These are phyloP conservation scores for Heliconius congener DNA, from an alignment of 1,140 invertebrate genomes.

Conservation along the genomic window DNA sequence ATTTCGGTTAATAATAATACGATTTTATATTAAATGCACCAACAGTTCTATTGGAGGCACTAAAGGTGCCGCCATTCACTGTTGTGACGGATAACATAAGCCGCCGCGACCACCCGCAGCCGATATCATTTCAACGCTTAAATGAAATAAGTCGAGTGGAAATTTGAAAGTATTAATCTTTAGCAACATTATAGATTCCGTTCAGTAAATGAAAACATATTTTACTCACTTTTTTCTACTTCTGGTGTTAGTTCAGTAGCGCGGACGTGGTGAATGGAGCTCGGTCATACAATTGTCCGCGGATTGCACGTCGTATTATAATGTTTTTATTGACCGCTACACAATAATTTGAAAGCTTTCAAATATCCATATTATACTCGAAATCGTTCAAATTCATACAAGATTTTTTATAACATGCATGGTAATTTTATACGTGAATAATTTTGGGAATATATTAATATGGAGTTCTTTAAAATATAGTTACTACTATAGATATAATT, in stretches of 20 bases:
- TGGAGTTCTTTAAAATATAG: neutral
- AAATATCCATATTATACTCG: constrained; percentile 20
- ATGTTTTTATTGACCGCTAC: constrained; percentile 47
- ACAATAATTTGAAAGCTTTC: constrained; percentile 38
- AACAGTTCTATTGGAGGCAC: neutral
- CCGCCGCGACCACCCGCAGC: constrained; percentile 64
- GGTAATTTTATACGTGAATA: constrained; percentile 38
- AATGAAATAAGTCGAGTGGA: constrained; percentile 63
- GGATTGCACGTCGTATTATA: constrained; percentile 51
- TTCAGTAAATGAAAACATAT: constrained; percentile 38
- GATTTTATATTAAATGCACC: neutral
- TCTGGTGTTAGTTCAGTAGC: constrained; percentile 59
- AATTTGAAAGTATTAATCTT: constrained; percentile 49
- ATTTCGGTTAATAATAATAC: neutral
- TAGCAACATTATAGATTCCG: constrained; percentile 62
- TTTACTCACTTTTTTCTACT: constrained; percentile 34
- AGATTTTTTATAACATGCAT: constrained; percentile 37
- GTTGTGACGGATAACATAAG: constrained; percentile 57
- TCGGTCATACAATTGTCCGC: constrained; percentile 64
- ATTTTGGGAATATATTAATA: constrained; percentile 20
- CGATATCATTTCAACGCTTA: constrained; percentile 45
- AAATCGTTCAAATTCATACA: constrained; percentile 22
- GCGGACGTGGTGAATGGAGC: constrained; percentile 54
- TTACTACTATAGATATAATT: neutral
- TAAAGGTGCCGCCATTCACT: constrained; percentile 43